Conservation (phyloP, 2,888 invertebrate genomes). For the Mythimna pallens region DNA sequence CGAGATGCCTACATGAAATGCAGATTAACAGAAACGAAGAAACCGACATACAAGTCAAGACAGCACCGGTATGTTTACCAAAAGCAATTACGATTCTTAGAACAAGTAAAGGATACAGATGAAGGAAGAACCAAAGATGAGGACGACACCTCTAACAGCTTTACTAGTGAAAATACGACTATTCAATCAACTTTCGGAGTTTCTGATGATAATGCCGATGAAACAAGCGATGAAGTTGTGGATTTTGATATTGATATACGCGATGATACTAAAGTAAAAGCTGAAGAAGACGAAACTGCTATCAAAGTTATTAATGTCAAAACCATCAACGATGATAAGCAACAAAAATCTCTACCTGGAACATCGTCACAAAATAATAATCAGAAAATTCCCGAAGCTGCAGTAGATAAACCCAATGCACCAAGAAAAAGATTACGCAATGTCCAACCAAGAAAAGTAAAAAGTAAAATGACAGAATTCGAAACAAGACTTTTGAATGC, state of each 20-base stretch:
- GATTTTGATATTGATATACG: constrained; percentile 32
- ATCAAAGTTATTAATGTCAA: background rate
- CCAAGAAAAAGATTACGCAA: background rate
- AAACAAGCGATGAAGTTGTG: constrained; percentile 1
- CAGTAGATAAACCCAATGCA: background rate
- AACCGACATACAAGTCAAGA: constrained; percentile 13
- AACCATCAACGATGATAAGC: background rate
- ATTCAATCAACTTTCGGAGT: background rate
- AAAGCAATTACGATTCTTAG: constrained; percentile 30
- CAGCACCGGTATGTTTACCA: constrained; percentile 21
- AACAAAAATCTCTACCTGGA: constrained; percentile 5
- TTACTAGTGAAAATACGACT: background rate
- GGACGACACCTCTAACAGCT: background rate
- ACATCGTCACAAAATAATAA: constrained; percentile 3
- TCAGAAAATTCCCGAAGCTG: background rate
- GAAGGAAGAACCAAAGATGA: constrained; percentile 8
- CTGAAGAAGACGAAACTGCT: background rate
- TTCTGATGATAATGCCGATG: constrained; percentile 1
- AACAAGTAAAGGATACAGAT: constrained; percentile 16
- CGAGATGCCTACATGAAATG: constrained; percentile 49
- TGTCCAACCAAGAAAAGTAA: constrained; percentile 1
- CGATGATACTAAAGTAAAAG: constrained; percentile 29
- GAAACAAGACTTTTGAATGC: constrained; percentile 22
- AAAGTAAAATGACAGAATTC: constrained; percentile 24
- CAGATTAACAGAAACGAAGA: constrained; percentile 6